Evolutionary conservation across 2,888 invertebrate genomes (phyloP).

Genomic region (Griposia aprilina): DNA sequence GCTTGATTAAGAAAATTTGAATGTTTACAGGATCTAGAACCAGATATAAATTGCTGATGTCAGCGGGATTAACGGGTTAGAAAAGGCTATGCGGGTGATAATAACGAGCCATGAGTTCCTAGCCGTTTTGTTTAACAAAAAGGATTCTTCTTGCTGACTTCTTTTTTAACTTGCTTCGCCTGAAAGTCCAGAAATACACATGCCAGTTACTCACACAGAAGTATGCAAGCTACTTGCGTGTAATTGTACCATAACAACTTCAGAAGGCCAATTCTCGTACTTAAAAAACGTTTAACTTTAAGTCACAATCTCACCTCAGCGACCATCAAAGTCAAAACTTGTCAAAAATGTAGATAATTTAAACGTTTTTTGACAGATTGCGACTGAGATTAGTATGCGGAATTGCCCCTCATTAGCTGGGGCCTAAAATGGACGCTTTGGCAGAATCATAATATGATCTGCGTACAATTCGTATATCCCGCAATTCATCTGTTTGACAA

Average conservation of each 20-base stretch:
- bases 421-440: too few species aligned
- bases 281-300: background rate
- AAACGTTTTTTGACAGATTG: background rate
- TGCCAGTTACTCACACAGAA: background rate
- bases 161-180: background rate
- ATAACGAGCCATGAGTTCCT: too few species aligned
- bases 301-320: background rate
- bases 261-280: background rate
- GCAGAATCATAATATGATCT: too few species aligned
- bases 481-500: too few species aligned
- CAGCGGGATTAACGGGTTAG: background rate
- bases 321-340: background rate
- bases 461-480: too few species aligned
- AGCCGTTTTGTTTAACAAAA: background rate
- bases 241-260: background rate
- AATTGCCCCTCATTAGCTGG: background rate
- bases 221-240: background rate
- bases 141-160: too few species aligned
- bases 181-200: background rate
- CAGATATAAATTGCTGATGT: background rate
- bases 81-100: conserved; percentile 4
- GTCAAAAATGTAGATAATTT: background rate
- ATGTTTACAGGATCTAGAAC: too few species aligned
- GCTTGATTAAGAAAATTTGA: background rate
- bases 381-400: background rate